Percentiles rank a stretch among this genome's conserved stretches.
Conservation (phyloP, 2,888 invertebrate species). For the Deroplatys truncata region DNA sequence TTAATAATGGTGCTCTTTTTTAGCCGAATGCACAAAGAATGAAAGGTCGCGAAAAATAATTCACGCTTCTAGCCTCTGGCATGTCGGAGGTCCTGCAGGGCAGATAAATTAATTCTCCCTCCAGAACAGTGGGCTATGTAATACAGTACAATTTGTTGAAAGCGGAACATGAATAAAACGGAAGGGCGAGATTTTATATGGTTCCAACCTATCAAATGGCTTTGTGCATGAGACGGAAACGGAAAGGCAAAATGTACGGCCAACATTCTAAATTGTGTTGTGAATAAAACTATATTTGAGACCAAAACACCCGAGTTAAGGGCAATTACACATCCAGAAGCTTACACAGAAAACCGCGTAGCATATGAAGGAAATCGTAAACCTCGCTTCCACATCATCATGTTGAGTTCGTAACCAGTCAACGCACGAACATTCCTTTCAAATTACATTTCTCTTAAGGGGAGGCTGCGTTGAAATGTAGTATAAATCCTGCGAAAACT, state of each 20-base stretch:
- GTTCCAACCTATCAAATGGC: background rate
- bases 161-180: background rate
- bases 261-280: too few relatives aligned
- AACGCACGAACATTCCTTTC: too few relatives aligned
- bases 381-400: too few relatives aligned
- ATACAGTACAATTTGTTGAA: background rate
- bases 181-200: background rate
- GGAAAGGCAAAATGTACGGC: background rate
- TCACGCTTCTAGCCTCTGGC: background rate
- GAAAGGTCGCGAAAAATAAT: background rate
- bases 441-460: too few relatives aligned
- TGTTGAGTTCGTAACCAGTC: too few relatives aligned
- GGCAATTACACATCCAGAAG: background rate
- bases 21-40: background rate
- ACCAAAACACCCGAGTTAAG: background rate
- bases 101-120: background rate
- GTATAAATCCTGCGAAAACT: too few relatives aligned
- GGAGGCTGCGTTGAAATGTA: too few relatives aligned
- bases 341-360: background rate
- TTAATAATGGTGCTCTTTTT: background rate
- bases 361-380: too few relatives aligned
- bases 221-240: background rate
- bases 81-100: background rate
- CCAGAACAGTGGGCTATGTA: background rate
- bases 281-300: background rate